Percentiles rank a stretch among this genome's conserved stretches.
phyloP scores from a whole-genome alignment of 2,113 vertebrate genomes.

The Nematolebias whitei region DNA sequence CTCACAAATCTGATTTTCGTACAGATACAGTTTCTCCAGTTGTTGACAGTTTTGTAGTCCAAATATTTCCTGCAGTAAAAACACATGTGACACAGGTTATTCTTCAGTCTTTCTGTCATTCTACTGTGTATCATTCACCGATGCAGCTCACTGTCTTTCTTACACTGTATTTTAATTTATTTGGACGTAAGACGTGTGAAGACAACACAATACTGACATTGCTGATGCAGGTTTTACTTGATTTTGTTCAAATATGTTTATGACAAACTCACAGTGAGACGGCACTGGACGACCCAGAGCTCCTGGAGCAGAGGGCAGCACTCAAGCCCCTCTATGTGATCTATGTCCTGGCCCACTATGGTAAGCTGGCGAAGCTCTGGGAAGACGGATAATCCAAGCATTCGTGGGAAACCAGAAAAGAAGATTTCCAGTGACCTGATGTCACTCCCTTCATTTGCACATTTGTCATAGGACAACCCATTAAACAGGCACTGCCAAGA shows the following conservation, averaged over 20 bases:
- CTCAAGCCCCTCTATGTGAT: slow-evolving; percentile 80
- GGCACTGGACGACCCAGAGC: slow-evolving; percentile 86
- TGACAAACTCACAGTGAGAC: slow-evolving; percentile 76
- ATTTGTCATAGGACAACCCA: slow-evolving; percentile 80
- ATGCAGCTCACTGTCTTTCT: neutral
- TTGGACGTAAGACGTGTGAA: no score
- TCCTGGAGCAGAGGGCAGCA: slow-evolving; percentile 79
- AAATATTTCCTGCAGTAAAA: slow-evolving; percentile 77
- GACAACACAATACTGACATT: no score
- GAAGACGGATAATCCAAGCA: slow-evolving; percentile 83
- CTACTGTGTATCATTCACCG: no score
- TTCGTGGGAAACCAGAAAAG: slow-evolving; percentile 84
- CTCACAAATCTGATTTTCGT: slow-evolving; percentile 83
- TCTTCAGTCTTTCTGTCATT: neutral
- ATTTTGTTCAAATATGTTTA: neutral
- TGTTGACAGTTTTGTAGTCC: slow-evolving; percentile 78
- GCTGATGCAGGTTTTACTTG: neutral
- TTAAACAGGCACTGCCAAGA: slow-evolving; percentile 81
- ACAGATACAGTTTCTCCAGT: slow-evolving; percentile 84
- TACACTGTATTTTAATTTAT: neutral
- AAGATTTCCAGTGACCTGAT: slow-evolving; percentile 83
- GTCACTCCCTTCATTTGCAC: slow-evolving; percentile 73
- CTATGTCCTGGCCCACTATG: slow-evolving; percentile 81
- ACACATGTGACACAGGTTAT: slow-evolving; percentile 12
- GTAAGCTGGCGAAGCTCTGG: slow-evolving; percentile 80